Base-by-base conservation (phyloP, 1,140 invertebrate genomes). In the Aphaenogaster rudis region DNA sequence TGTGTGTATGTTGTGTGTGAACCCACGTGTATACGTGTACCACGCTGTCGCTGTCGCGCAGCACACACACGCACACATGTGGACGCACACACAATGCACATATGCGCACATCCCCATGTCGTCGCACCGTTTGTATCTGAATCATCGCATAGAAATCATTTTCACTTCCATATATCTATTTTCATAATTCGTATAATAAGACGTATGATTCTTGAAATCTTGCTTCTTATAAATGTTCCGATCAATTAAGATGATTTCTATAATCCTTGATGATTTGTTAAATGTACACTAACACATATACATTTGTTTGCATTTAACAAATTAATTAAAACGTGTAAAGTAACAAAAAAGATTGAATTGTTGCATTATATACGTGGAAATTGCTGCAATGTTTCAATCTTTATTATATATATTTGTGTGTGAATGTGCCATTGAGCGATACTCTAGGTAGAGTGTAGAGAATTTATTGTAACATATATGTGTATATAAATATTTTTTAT, bases 91-190 rank as follows among this genome's bases (percentile, higher is more conserved):
- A 50, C 71, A n/a, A n/a, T 8, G 2, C 50, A 54, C 50, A 61
- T 11, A 13, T 28, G 6, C 36, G 21, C 48, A 79, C 15, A 11
- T 28, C 8, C 13, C 50, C 21, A 15, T 71, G 59, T 50, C n/a
- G 66, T 87, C 59, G 33, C 72, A 86, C 21, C 28, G 57, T 88
- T 69, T 77, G 17, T 86, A 80, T 50, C 66, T 86, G 48, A 86
- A 33, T 91, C 90, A 92, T 81, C 86, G 79, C 90, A 88, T 92
- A 93, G 91, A 93, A 90, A 92, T 92, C 91, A 93, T 91, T 80
- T 90, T 92, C 92, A 90, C 88, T 80, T 88, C 67, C 72, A 76
- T 79, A 71, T 81, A 72, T 48, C 69, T 74, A 72, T 64, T 57
- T 64, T 82, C 88, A 86, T 81, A 64, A 54, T 69, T 88, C 52